Base-by-base conservation (phyloP, 2,113 vertebrate genomes). In the Sterna hirundo region DNA sequence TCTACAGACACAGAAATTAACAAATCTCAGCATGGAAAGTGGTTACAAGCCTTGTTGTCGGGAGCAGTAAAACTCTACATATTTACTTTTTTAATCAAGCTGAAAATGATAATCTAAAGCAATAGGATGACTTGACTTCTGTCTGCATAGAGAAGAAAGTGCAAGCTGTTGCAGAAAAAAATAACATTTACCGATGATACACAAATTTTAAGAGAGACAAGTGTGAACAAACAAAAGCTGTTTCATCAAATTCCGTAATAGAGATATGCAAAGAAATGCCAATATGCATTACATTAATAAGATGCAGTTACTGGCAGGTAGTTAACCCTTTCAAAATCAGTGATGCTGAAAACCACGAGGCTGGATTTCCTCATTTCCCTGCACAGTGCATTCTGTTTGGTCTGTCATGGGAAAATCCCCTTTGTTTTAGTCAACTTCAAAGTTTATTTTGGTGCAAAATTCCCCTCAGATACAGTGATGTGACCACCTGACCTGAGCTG, bases 221-320 rank as follows among this genome's bases (percentile, higher is more conserved):
- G 96, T 97, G 97, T 96, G 95, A 98, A 96, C 95, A 98, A 98
- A 97, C 97, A 98, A 97, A 98, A 97, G 95, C 97, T 98, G 97
- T 97, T 97, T 94, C 94, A 93, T 95, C 91, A 90, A 97, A 97
- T 87, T 97, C 94, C 18, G 12, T 89, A 94, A 93, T 20, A 91
- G 70, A 85, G 51, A 87, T 65, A 89, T 69, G 54, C 93, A 78
- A 95, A 86, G 70, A 97, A 97, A 96, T 89, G 88, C 92, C 97
- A 98, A 76, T 69, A 93, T 36, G 93, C 89, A 71, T 94, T 75
- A 91, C 72, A 89, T 96, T 96, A 97, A 92, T 96, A 96, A 95
- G 88, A 97, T 96, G 85, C 60, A 52, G 80, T 96, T 96, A 86
- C 88, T 95, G 90, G 76, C 93, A 88, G 52, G 40, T 69, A 72